Conservation (phyloP, 2,113 vertebrate species). For the Apeltes quadracus region DNA sequence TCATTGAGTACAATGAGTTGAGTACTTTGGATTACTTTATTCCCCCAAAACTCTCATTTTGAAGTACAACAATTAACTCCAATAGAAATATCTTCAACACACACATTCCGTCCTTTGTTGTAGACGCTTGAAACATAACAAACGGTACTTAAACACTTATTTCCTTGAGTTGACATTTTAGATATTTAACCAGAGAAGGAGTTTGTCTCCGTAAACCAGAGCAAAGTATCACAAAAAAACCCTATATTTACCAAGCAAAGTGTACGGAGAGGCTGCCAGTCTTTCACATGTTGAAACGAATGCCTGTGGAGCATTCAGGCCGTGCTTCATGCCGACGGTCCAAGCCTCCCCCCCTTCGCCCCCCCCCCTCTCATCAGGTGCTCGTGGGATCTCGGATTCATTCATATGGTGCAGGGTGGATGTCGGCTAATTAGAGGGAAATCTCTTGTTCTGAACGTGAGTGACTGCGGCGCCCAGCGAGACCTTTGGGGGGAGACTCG, state of each 20-base stretch:
- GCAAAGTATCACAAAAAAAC: not conserved
- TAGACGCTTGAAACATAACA: not conserved
- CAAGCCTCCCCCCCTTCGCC: not conserved
- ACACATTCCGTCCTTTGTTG: not conserved
- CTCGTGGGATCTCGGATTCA: constrained; percentile 9
- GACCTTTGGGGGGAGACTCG: constrained; percentile 48
- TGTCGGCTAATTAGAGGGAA: constrained; percentile 51
- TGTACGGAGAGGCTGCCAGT: not conserved
- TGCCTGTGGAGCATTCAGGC: not conserved
- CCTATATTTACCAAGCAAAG: not conserved
- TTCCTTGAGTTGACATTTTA: not conserved
- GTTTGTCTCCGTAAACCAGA: constrained; percentile 16
- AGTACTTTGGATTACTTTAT: not conserved
- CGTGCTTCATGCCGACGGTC: not conserved
- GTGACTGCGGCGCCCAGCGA: constrained; percentile 32
- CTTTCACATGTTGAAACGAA: constrained; percentile 17
- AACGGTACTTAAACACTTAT: not conserved
- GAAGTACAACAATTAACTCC: too few species aligned
- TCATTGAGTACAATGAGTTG: too few species aligned
- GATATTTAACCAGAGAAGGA: not conserved
- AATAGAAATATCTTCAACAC: not conserved
- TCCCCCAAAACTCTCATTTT: not conserved
- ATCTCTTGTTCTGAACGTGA: constrained; percentile 41
- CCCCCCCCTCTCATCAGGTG: not conserved
- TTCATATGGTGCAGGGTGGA: constrained; percentile 25